These are phyloP conservation scores for Ditylenchus weischeri DNA, from an alignment of 2,888 invertebrate species.

Conservation along the genomic window DNA sequence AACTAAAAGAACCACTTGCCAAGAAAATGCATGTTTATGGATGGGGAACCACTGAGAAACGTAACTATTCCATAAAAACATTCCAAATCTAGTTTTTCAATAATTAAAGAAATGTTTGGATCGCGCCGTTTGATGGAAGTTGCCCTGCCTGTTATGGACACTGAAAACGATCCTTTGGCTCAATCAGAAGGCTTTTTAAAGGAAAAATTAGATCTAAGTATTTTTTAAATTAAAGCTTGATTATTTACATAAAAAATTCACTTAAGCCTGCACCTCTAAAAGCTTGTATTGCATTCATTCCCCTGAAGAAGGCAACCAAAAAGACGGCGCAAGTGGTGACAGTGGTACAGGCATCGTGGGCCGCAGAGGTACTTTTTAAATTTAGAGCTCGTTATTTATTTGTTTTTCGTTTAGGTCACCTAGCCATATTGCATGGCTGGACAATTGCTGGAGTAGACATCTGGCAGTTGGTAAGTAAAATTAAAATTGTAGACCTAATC, in stretches of 20 bases:
- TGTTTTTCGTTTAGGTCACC: background rate
- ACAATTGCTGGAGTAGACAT: conserved; percentile 12
- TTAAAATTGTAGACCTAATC: no score
- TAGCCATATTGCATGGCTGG: conserved; percentile 1
- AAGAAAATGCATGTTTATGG: conserved; percentile 12
- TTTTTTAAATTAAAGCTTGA: background rate
- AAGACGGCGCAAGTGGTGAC: conserved; percentile 13
- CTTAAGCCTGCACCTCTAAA: conserved; percentile 6
- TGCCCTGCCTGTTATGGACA: conserved; percentile 1
- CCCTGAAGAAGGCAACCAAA: background rate
- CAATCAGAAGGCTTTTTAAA: background rate
- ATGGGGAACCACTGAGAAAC: conserved; percentile 13
- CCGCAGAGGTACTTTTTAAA: background rate
- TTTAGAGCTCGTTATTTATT: no score
- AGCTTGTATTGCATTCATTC: conserved; percentile 14
- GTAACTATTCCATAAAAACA: background rate
- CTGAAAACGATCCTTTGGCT: conserved; percentile 1
- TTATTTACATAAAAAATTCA: background rate
- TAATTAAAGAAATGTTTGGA: conserved; percentile 1
- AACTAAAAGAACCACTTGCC: background rate
- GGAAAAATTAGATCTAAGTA: no score
- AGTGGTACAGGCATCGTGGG: conserved; percentile 14
- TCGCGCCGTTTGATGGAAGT: conserved; percentile 2
- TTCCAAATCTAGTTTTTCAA: background rate
- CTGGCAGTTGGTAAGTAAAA: background rate